These are phyloP conservation scores for Progne subis DNA, from an alignment of 2,113 vertebrate genomes.

Conservation along the genomic window DNA sequence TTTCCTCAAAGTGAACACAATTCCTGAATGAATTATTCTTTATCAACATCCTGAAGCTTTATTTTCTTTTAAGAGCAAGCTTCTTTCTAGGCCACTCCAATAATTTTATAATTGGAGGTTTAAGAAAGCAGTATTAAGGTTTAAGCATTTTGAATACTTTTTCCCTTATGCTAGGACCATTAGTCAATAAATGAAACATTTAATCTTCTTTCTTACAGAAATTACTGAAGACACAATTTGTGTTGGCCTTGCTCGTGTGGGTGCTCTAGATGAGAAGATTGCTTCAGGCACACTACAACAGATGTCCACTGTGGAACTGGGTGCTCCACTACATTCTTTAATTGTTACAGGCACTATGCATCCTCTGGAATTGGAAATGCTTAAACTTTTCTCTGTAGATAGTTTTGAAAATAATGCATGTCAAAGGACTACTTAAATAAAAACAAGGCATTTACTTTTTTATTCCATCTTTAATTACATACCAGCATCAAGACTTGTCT, in stretches of 20 bases:
- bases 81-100: not conserved
- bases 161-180: not conserved
- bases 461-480: not conserved
- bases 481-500: not conserved
- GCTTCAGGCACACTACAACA: slow-evolving; percentile 80
- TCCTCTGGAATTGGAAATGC: slow-evolving; percentile 93
- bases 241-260: slow-evolving; percentile 86
- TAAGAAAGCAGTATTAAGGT: not conserved
- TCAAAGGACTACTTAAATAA: slow-evolving; percentile 48
- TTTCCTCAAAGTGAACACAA: not conserved
- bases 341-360: slow-evolving; percentile 87
- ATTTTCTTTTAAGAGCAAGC: not conserved
- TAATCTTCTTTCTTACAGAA: slow-evolving; percentile 48
- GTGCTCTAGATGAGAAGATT: slow-evolving; percentile 86
- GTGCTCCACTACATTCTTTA: slow-evolving; percentile 89
- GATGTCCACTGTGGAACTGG: slow-evolving; percentile 85
- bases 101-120: not conserved
- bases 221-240: slow-evolving; percentile 80
- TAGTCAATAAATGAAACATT: not conserved
- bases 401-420: slow-evolving; percentile 42
- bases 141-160: not conserved
- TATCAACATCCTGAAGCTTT: not conserved
- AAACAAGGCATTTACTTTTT: not conserved
- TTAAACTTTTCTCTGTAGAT: slow-evolving; percentile 81
- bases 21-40: not conserved